Conservation (phyloP, 2,113 vertebrate genomes). For the Lepidothrix coronata region DNA sequence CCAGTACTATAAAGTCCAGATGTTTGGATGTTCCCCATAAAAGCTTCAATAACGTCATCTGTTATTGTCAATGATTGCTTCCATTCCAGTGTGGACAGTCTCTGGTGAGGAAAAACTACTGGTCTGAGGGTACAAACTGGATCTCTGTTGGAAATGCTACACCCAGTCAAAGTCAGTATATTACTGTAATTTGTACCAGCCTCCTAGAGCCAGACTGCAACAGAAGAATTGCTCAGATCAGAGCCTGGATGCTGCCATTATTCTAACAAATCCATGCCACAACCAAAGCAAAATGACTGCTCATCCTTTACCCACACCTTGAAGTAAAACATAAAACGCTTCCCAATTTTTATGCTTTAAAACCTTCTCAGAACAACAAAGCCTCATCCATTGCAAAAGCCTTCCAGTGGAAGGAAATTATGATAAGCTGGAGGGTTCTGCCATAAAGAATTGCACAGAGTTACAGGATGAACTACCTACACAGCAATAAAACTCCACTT, state of each 20-base stretch:
- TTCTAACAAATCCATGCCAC: neutral
- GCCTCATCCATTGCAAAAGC: neutral
- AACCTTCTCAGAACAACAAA: neutral
- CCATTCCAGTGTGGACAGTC: neutral
- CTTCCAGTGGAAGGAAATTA: neutral
- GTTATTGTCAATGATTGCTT: neutral
- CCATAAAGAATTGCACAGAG: neutral
- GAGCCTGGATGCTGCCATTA: neutral
- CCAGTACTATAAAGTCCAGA: neutral
- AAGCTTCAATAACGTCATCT: neutral
- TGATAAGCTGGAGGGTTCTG: neutral
- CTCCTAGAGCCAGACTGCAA: neutral
- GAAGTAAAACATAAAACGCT: neutral
- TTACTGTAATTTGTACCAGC: neutral
- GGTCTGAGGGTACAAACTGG: neutral
- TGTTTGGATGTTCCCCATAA: neutral
- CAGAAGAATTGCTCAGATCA: neutral
- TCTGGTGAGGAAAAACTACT: neutral
- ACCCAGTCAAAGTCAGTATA: neutral
- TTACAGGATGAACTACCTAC: slow-evolving; percentile 8
- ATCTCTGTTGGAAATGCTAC: neutral
- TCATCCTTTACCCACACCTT: neutral
- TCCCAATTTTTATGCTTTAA: neutral
- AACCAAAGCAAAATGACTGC: neutral
- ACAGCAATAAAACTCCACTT: neutral